Evolutionary conservation across 2,113 vertebrate genomes (phyloP).

Genomic region (Brachirus orientalis): DNA sequence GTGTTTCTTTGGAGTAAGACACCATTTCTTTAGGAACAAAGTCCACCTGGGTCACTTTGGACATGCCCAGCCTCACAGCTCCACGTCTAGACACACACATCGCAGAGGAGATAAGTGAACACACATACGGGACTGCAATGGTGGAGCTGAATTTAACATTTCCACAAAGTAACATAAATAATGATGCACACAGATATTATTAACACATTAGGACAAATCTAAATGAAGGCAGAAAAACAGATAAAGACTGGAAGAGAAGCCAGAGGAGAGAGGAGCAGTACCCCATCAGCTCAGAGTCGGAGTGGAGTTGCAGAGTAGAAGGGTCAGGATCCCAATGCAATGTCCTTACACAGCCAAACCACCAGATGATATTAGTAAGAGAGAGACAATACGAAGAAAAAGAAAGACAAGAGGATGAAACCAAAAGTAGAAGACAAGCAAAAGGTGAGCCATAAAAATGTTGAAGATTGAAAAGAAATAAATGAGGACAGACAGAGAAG

Average conservation of each 20-base stretch:
- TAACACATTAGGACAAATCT: conserved; percentile 55
- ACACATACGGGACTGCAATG: conserved; percentile 10
- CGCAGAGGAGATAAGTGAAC: conserved; percentile 17
- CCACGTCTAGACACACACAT: conserved; percentile 82
- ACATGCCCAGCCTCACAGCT: conserved; percentile 92
- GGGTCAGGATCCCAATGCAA: conserved; percentile 99
- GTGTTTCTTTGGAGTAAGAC: conserved; percentile 94
- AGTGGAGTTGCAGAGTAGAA: conserved; percentile 99
- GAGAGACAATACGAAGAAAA: conserved; percentile 63
- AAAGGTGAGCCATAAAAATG: conserved; percentile 44
- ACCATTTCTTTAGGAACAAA: conserved; percentile 93
- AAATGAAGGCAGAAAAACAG: conserved; percentile 60
- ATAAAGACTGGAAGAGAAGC: conserved; percentile 60
- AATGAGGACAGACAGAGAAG: conserved; percentile 46
- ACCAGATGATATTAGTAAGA: conserved; percentile 93
- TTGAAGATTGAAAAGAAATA: conserved; percentile 43
- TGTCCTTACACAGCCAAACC: conserved; percentile 95
- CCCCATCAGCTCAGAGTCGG: conserved; percentile 99
- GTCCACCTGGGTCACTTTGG: conserved; percentile 96
- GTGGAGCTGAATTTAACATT: conserved; percentile 1
- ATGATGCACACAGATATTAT: conserved; percentile 56
- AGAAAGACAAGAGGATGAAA: conserved; percentile 44
- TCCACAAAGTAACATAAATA: conserved; percentile 52
- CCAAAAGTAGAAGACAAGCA: conserved; percentile 40
- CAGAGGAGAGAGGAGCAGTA: conserved; percentile 86